Base-by-base conservation (phyloP, 2,113 vertebrate species). In the Rhynchomys soricoides region DNA sequence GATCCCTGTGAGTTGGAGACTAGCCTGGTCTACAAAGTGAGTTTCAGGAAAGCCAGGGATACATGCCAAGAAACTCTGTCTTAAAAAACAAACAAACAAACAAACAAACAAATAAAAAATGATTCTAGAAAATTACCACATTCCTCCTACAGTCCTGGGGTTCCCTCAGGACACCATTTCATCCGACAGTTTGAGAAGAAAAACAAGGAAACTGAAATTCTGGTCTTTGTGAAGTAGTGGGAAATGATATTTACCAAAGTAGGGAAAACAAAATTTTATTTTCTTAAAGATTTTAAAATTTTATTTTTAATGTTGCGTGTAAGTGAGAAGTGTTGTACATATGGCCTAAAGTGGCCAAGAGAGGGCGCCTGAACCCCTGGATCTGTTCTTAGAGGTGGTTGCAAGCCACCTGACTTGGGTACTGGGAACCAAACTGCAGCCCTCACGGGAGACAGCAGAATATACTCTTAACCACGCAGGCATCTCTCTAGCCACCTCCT, bases 241-340 rank as follows among this genome's bases (percentile, higher is more conserved):
- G 91, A 93, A 95, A 89, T 24, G 86, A 43, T 83, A 81, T 34
- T 88, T 92, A 81, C 15, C 68, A 86, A 97, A 92, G 77, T 24
- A 94, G 40, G 12, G 29, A 34, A 34, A 93, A 48, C 45, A 55
- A 71, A 62, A 37, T 19, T 48, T 77, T 31, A 45, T 31, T 85
- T 83, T 7, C 24, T 83, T 2, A 40, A 62, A 43, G n/a, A 57
- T 7, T 62, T 62, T 17, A 29, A 85, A 43, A 31, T 19, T 64
- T 45, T 45, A 11, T 86, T 21, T 66, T 66, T 48, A 86, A 21
- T 34, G 34, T 34, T 48, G 4, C 34, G 4, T 85, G 11, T 64
- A n/a, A n/a, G 22, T 82, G 24, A 12, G 7, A 24, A 16, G 13
- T 40, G 13, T 83, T 85, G 29, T 68, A 29, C 10, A 22, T 7